A percentile compares a stretch with the other conserved stretches of the same genome.
Conservation (phyloP, 2,888 invertebrate genomes). For the Scaptomyza reducta region DNA sequence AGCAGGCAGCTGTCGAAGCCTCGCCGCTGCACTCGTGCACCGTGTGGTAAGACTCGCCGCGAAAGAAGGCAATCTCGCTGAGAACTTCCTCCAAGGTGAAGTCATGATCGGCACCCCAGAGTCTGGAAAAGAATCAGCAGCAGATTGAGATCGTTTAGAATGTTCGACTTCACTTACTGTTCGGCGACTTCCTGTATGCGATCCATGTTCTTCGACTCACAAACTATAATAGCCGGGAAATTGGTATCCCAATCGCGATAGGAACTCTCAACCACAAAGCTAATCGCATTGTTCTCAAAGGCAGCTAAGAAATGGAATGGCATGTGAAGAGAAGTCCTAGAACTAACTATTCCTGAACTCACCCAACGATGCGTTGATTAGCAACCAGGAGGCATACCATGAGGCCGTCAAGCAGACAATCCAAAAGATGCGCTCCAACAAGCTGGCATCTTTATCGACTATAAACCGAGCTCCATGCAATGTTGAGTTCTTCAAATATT, state of each 20-base stretch:
- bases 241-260: slow-evolving; percentile 90
- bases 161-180: slow-evolving; percentile 84
- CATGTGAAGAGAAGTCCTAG: no score
- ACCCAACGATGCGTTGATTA: slow-evolving; percentile 87
- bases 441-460: slow-evolving; percentile 87
- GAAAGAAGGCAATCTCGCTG: slow-evolving; percentile 89
- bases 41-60: slow-evolving; percentile 88
- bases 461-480: slow-evolving; percentile 90
- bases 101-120: slow-evolving; percentile 88
- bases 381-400: slow-evolving; percentile 88
- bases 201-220: slow-evolving; percentile 88
- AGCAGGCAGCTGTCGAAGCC: slow-evolving; percentile 86
- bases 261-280: slow-evolving; percentile 90
- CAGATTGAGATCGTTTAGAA: accelerated
- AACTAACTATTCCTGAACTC: not conserved
- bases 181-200: slow-evolving; percentile 87
- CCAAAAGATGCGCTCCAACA: slow-evolving; percentile 89
- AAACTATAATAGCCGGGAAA: slow-evolving; percentile 90
- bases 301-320: slow-evolving; percentile 80
- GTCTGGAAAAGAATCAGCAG: slow-evolving; percentile 74
- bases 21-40: slow-evolving; percentile 86
- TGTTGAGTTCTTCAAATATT: slow-evolving; percentile 88
- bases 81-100: slow-evolving; percentile 89
- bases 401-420: slow-evolving; percentile 86
- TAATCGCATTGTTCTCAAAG: slow-evolving; percentile 89